Evolutionary conservation across 2,888 invertebrate species (phyloP), one percentile per base, ranked within the genome.

Genomic region (Chirona hameri): DNA sequence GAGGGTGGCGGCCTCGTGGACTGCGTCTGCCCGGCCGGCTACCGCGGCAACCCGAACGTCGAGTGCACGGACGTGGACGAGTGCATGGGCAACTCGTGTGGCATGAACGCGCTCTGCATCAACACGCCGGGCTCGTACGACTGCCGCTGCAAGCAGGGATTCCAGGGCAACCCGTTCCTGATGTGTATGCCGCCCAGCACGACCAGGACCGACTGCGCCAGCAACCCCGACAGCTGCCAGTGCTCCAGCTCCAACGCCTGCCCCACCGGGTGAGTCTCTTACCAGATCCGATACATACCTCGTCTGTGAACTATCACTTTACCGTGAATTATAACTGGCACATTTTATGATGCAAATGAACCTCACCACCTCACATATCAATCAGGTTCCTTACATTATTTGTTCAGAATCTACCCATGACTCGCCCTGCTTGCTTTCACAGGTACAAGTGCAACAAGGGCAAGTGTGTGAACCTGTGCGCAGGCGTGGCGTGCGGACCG

Each of bases 91-190:
- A 87, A 87, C 83, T 86, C 87, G 76, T 90, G 90, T 85, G 88
- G 88, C 82, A 86, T 85, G 72, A 94, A 95, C 87, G 96, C 97
- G 0, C 93, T 93, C 79, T 98, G 98, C 87, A 93, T 96, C 85
- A 97, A 98, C 87, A 94, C 94, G 0, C 91, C 93, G 24, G 97
- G 97, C 82, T 93, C 94, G 86, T 97, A 93, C 87, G 95, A 95
- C 87, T 98, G 98, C 88, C 91, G 94, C 72, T 98, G 98, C 87
- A 93, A 94, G 87, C 93, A 93, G 84, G 93, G 93, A 81, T 85
- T 92, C 87, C 92, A 93, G 83, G 96, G 96, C 81, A 96, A 97
- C 90, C 96, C 97, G 0, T 96, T 95, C 87, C 91, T 93, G 84
- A 92, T 93, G 86, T 96, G 96, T 90, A 91, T 87, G 90, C 93